phyloP scores from a whole-genome alignment of 2,797 vertebrate genomes.

The Myotis findleyi region DNA sequence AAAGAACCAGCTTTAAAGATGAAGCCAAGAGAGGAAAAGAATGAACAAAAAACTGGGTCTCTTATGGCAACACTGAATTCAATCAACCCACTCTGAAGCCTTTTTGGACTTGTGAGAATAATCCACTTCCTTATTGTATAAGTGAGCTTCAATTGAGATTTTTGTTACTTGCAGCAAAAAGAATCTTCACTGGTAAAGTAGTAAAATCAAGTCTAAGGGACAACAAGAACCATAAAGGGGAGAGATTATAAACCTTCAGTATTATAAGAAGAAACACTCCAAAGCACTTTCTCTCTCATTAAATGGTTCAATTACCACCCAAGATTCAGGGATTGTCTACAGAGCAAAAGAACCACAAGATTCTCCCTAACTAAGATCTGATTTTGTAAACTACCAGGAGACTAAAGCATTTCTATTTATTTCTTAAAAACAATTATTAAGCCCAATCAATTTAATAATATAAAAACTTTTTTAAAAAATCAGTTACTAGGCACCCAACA shows the following conservation, averaged over 20 bases:
- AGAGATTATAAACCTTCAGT: background rate
- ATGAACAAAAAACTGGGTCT: background rate
- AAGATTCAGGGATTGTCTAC: background rate
- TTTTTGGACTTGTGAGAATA: background rate
- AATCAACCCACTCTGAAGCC: background rate
- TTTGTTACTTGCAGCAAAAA: constrained; percentile 34
- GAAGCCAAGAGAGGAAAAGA: background rate
- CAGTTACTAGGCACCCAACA: background rate
- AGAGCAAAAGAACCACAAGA: background rate
- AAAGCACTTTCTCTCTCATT: background rate
- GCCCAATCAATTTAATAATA: too few species aligned
- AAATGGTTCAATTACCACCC: background rate
- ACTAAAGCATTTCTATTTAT: background rate
- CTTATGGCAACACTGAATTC: background rate
- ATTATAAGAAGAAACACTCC: background rate
- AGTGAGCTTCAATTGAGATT: background rate
- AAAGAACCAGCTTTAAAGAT: background rate
- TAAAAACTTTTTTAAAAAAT: too few species aligned
- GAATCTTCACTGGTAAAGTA: background rate
- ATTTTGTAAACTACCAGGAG: constrained; percentile 16
- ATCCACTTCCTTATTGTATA: background rate
- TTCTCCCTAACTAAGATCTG: background rate
- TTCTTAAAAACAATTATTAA: background rate
- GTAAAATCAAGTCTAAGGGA: background rate
- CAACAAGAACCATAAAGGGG: background rate